Base-by-base conservation (phyloP, 1,140 invertebrate genomes). In the Latrodectus geometricus region DNA sequence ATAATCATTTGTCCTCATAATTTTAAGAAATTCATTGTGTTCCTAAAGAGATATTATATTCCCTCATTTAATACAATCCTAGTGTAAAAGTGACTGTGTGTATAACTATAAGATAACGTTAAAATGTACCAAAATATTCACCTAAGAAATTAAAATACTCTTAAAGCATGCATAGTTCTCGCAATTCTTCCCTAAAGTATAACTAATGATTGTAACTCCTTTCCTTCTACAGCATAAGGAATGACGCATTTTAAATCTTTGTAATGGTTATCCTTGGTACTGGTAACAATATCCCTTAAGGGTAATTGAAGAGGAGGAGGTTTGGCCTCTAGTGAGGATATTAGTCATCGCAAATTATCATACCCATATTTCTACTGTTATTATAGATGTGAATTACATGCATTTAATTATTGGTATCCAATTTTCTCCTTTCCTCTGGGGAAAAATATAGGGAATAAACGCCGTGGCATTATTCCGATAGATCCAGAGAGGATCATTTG, bases 241-340 rank as follows among this genome's bases (percentile, higher is more conserved):
- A 82, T 21, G 70, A 61, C 66, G 52, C 56, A 52, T 35, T 56
- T 82, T 82, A 82, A 82, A 82, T 82, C 80, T 82, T 82, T 74
- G 69, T 73, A 82, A 74, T 82, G 80, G 80, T 82, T 56, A 82
- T 74, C 70, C 14, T 14, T 61, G 54, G 23, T 73, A 66, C 73
- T 48, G 54, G 80, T 65, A 82, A 82, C 70, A 74, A 48, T 82
- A 82, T 82, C 80, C 80, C 80, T 82, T 82, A 82, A 82, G 80
- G 70, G 70, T 82, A 74, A 82, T 82, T 82, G 70, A 65, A 74
- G 54, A 74, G 54, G 70, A 66, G 75, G 50, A 73, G 23, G 35
- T 72, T 73, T 17, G 20, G 23, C 70, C 70, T 74, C 80, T 48
- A 9, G 52, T n/a, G 69, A 50, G n/a, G 49, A 69, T 74, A 82